Evolutionary conservation across 2,113 vertebrate species (phyloP).

Genomic region (Caranx ignobilis): DNA sequence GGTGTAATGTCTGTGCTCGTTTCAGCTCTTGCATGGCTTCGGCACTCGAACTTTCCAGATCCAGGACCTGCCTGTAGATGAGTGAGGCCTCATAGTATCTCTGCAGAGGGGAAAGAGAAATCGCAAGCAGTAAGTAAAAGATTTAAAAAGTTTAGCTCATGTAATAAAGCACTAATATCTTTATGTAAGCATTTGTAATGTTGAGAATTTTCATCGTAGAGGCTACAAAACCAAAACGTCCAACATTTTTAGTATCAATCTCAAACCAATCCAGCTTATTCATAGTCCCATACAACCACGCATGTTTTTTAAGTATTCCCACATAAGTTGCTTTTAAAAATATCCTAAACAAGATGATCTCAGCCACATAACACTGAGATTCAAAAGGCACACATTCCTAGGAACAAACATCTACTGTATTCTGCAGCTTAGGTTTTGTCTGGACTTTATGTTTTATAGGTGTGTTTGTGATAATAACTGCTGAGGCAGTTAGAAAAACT

Average conservation of each 20-base stretch:
- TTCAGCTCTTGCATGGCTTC: slow-evolving; percentile 84
- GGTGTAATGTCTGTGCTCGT: slow-evolving; percentile 80
- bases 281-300: not conserved
- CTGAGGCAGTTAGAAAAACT: not conserved
- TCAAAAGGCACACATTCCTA: too few relatives aligned
- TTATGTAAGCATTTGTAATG: not conserved
- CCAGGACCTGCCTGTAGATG: slow-evolving; percentile 85
- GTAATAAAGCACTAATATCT: too few relatives aligned
- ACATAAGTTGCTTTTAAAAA: too few relatives aligned
- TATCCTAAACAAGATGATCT: too few relatives aligned
- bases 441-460: not conserved
- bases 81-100: slow-evolving; percentile 83
- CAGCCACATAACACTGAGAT: too few relatives aligned
- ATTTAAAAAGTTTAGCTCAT: not conserved
- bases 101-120: slow-evolving; percentile 60
- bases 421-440: not conserved
- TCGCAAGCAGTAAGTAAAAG: not conserved
- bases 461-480: not conserved
- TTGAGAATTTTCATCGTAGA: too few relatives aligned
- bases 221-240: too few relatives aligned
- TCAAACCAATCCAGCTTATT: not conserved
- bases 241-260: not conserved
- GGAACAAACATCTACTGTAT: too few relatives aligned
- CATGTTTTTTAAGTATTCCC: too few relatives aligned
- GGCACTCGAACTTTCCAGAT: slow-evolving; percentile 44